Percentiles rank a stretch among this genome's conserved stretches.
phyloP scores from a whole-genome alignment of 2,888 invertebrate species.

The Trissolcus brochymenae region DNA sequence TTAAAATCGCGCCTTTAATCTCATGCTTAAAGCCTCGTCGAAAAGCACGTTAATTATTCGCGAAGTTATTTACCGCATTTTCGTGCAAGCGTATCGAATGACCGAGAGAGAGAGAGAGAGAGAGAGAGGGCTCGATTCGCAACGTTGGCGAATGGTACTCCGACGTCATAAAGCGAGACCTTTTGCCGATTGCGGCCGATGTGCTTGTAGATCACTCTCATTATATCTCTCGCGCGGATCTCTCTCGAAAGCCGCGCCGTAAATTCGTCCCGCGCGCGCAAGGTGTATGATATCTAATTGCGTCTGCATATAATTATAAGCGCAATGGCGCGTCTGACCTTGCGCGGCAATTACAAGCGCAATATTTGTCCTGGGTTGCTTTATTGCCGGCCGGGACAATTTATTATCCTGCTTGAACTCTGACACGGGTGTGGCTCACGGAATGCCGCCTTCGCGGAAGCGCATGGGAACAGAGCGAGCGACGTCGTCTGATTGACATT shows the following conservation, averaged over 20 bases:
- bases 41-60: no score
- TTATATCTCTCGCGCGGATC: background rate
- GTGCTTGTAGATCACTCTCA: slow-evolving; percentile 15
- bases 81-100: slow-evolving; percentile 18
- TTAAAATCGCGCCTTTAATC: background rate
- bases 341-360: slow-evolving; percentile 65
- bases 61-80: slow-evolving; percentile 1
- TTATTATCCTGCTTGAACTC: slow-evolving; percentile 67
- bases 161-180: slow-evolving; percentile 49
- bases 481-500: slow-evolving; percentile 22
- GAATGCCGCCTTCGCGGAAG: slow-evolving; percentile 56
- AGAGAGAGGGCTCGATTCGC: no score
- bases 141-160: background rate
- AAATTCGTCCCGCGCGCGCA: slow-evolving; percentile 11
- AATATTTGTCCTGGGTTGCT: slow-evolving; percentile 64
- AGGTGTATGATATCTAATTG: slow-evolving; percentile 8
- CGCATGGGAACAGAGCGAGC: slow-evolving; percentile 59
- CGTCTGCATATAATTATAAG: slow-evolving; percentile 1
- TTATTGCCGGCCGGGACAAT: slow-evolving; percentile 63
- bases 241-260: slow-evolving; percentile 3
- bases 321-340: slow-evolving; percentile 21
- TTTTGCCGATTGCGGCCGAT: slow-evolving; percentile 19
- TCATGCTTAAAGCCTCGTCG: no score
- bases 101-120: slow-evolving; percentile 3
- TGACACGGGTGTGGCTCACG: slow-evolving; percentile 65